Base-by-base conservation (phyloP, 2,888 invertebrate species). In the Xylocampa areola region DNA sequence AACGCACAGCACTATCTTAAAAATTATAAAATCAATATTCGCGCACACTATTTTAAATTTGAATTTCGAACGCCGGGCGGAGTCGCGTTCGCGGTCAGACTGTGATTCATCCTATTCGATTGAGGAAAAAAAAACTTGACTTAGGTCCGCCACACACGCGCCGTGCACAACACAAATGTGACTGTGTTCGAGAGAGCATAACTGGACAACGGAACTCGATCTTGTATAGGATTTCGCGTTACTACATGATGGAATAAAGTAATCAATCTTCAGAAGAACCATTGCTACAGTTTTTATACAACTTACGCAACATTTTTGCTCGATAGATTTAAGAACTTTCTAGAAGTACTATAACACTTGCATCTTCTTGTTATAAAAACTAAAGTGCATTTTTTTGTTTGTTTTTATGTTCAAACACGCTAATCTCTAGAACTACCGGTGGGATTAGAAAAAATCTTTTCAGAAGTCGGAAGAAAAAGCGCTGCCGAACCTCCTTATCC, bases 51-150 rank as follows among this genome's bases (percentile, higher is more conserved):
- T 14, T 33, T 36, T 30, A 25, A 36, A 44, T 48, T 30, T 57
- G 52, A 32, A 32, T 40, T 11, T 45, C 41, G 40, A 63, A 62
- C 60, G 61, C 49, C 79, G 76, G 80, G 75, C 74, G 67, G 66
- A 67, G 71, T 81, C 80, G 79, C 83, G 80, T 84, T 85, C 82
- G 80, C 79, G 74, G 74, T 73, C 80, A 80, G 85, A 91, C 91
- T 91, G 88, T 91, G 92, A 91, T 87, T 92, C 92, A 91, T 91
- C 89, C 84, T 84, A 84, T 85, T 70, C 75, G 79, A 80, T 85
- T 81, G 81, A 80, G 60, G 67, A 84, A 85, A 85, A 81, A 80
- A 80, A 77, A 66, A 66, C 63, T 68, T 68, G 68, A 61, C 68
- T 73, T 76, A 76, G 72, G 72, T 51, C 57, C 55, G 73, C 55